A percentile compares a stretch with the other conserved stretches of the same genome.
Conservation (phyloP, 2,888 invertebrate genomes). For the Trissolcus japonicus region DNA sequence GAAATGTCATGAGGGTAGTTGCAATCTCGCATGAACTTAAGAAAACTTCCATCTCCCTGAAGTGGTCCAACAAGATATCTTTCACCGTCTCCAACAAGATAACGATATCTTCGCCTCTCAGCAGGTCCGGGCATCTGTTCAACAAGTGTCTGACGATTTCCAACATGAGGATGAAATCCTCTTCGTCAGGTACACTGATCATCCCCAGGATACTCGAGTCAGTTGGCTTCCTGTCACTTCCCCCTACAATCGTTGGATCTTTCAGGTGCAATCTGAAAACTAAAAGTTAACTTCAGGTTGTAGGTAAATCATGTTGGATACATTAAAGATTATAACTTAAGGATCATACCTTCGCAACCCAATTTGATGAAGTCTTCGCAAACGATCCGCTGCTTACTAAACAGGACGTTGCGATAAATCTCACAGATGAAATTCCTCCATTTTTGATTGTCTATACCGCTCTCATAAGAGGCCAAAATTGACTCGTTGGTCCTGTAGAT, state of each 20-base stretch:
- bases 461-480: conserved; percentile 65
- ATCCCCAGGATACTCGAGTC: conserved; percentile 62
- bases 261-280: conserved; percentile 73
- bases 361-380: conserved; percentile 36
- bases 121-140: conserved; percentile 73
- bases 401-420: conserved; percentile 72
- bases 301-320: background rate
- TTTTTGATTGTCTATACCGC: conserved; percentile 71
- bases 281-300: conserved; percentile 49
- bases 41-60: conserved; percentile 69
- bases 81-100: conserved; percentile 74
- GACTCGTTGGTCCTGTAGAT: conserved; percentile 78
- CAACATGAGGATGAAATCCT: conserved; percentile 74
- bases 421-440: conserved; percentile 76
- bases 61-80: conserved; percentile 65
- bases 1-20: conserved; percentile 67
- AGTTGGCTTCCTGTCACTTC: conserved; percentile 22
- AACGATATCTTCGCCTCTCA: conserved; percentile 71
- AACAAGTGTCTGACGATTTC: conserved; percentile 73
- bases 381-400: conserved; percentile 65
- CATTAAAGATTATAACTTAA: background rate
- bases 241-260: conserved; percentile 37
- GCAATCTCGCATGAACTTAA: conserved; percentile 73
- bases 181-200: conserved; percentile 54
- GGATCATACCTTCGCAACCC: conserved; percentile 30